A percentile compares a stretch with the other conserved stretches of the same genome.
These are phyloP conservation scores for Schlechtendalia chinensis DNA, from an alignment of 1,140 invertebrate genomes.

Conservation along the genomic window DNA sequence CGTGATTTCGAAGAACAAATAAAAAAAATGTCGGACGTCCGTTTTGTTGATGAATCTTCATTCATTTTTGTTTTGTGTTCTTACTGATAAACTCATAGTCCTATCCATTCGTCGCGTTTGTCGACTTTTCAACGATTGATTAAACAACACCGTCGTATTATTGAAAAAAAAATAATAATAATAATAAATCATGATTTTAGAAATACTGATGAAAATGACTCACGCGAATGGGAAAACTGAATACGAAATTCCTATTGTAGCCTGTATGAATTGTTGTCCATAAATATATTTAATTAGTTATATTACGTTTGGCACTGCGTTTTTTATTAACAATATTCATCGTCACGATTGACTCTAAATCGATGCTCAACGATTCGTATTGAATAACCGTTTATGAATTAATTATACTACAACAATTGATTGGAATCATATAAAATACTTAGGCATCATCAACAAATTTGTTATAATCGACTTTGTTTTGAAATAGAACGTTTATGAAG, in stretches of 20 bases:
- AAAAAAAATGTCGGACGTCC: background rate
- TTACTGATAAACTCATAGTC: background rate
- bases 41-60: constrained; percentile 16
- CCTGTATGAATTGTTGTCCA: background rate
- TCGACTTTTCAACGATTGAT: constrained; percentile 29
- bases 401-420: too few species aligned
- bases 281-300: too few species aligned
- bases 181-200: background rate
- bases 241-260: background rate
- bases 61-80: background rate
- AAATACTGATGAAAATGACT: background rate
- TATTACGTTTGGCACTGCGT: too few species aligned
- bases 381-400: too few species aligned
- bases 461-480: too few species aligned
- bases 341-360: too few species aligned
- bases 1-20: too few species aligned
- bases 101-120: constrained; percentile 7
- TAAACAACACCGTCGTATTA: background rate
- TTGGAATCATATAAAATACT: too few species aligned
- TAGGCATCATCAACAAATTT: too few species aligned
- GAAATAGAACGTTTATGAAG: too few species aligned
- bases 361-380: too few species aligned
- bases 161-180: background rate
- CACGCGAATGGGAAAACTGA: background rate
- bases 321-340: too few species aligned